Base-by-base conservation (phyloP, 2,113 vertebrate species). In the Bubalus kerabau region DNA sequence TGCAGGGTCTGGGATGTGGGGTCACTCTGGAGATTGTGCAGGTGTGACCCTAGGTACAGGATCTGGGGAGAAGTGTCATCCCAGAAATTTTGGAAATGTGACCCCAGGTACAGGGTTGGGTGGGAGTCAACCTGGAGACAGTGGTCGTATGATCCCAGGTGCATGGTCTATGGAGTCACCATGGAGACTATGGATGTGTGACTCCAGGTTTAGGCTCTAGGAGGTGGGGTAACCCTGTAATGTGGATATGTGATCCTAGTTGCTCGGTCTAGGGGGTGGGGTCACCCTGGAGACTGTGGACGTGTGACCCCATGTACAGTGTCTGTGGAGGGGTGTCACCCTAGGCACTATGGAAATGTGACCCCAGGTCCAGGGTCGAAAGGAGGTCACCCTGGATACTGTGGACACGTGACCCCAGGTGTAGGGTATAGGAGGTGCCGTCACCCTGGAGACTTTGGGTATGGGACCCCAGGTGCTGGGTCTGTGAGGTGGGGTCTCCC, bases 201-300 rank as follows among this genome's bases (percentile, higher is more conserved):
- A 36, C n/a, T 71, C 32, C n/a, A 71, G 9, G 64, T 71, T 36
- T 71, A 71, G 17, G 64, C 17, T 71, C 17, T 71, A 19, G n/a
- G n/a, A 36, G 17, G 8, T 71, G n/a, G n/a, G 64, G 17, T 71
- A 36, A 71, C 17, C n/a, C 64, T 71, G 64, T 21, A 36, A 36
- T 36, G 64, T 71, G 64, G 64, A 71, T 67, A 67, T 21, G 4
- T 67, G n/a, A 67, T 36, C 64, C n/a, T 67, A 36, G 17, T 36
- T 36, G n/a, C 64, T 67, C 2, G 2, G 62, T n/a, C 62, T n/a
- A 67, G 62, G 2, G 3, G 32, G 32, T 4, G 0, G 3, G 7
- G 32, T 67, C 32, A 67, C 16, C 62, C 32, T 67, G 32, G 32
- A 67, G 32, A 67, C 9, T 67, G 62, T 64, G 62, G 62, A 67